Evolutionary conservation across 2,888 invertebrate genomes (phyloP).

Genomic region (Alviniconcha strummeri): DNA sequence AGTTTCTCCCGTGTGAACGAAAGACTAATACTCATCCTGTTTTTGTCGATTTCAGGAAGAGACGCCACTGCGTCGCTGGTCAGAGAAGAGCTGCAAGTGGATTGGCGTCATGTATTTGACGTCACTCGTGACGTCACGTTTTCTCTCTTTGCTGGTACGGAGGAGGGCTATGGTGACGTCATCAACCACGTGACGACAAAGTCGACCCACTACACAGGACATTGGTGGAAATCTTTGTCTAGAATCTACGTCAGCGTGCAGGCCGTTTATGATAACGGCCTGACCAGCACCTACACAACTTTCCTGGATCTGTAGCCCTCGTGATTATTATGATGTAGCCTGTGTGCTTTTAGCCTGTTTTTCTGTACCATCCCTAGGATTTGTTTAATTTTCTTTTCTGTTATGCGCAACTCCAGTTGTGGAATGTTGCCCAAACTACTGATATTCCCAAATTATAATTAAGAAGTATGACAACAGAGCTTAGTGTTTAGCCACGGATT

Average conservation of each 20-base stretch:
- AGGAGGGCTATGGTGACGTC: constrained; percentile 26
- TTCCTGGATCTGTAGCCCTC: neutral
- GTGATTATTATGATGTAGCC: no score
- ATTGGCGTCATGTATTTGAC: constrained; percentile 20
- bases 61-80: neutral
- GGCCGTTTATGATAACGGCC: constrained; percentile 17
- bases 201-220: neutral
- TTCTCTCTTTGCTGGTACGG: constrained; percentile 21
- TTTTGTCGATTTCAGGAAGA: no score
- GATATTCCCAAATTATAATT: no score
- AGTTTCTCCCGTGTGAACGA: no score
- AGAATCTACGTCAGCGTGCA: neutral
- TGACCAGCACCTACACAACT: neutral
- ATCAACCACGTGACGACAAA: constrained; percentile 27
- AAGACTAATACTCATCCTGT: no score
- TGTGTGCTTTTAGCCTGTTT: no score
- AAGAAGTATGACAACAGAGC: no score
- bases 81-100: neutral
- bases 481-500: no score
- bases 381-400: no score
- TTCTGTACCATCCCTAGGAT: no score
- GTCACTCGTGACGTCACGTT: constrained; percentile 20
- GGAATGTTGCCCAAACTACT: no score
- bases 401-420: no score
- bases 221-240: neutral